Evolutionary conservation across 1,140 invertebrate genomes (phyloP).

Genomic region (Drosophila insularis): DNA sequence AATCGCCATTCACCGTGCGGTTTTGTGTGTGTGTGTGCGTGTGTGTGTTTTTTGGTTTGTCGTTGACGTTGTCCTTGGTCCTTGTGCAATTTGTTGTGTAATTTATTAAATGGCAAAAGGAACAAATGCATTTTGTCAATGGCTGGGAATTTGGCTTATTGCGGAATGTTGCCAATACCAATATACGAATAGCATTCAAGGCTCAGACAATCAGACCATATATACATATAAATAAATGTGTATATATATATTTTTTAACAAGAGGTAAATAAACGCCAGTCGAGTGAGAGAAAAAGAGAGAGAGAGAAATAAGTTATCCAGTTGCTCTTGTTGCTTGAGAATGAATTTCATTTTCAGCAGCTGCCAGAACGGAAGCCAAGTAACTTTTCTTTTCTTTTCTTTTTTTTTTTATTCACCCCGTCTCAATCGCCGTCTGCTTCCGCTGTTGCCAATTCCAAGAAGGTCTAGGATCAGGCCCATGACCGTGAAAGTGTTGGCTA

Average conservation of each 20-base stretch:
- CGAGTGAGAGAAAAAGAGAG: neutral
- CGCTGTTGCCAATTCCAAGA: conserved; percentile 42
- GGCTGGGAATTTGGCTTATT: conserved; percentile 70
- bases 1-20: conserved; percentile 24
- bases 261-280: neutral
- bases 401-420: conserved; percentile 61
- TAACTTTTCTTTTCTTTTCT: conserved; percentile 67
- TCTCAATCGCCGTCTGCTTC: conserved; percentile 35
- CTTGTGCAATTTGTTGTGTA: conserved; percentile 59
- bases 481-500: conserved; percentile 66
- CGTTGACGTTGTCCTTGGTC: neutral
- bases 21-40: neutral
- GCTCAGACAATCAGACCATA: conserved; percentile 37
- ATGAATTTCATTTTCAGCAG: conserved; percentile 73
- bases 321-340: conserved; percentile 18
- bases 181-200: conserved; percentile 51
- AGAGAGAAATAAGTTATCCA: neutral
- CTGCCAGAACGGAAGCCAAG: conserved; percentile 62
- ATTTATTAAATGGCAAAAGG: conserved; percentile 62
- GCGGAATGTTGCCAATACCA: conserved; percentile 56
- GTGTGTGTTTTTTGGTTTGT: conserved; percentile 1
- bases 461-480: conserved; percentile 26
- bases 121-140: conserved; percentile 40
- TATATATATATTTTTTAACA: conserved; percentile 48
- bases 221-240: conserved; percentile 53